Base-by-base conservation (phyloP, 2,888 invertebrate genomes). In the Lasioglossum morio region DNA sequence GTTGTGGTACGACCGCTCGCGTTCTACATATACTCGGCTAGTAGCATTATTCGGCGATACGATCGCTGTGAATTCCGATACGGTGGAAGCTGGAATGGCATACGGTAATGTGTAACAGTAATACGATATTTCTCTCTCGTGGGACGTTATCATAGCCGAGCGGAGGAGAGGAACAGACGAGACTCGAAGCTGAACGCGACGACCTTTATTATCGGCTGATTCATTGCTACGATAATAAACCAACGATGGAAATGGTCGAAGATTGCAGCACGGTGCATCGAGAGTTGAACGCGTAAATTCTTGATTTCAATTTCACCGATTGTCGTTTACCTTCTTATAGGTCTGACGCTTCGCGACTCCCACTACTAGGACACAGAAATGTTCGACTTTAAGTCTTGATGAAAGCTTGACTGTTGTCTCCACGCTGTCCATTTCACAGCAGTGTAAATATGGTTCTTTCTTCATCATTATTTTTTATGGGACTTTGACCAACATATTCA, bases 91-190 rank as follows among this genome's bases (percentile, higher is more conserved):
- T 72, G 63, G 43, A 86, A 85, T 69, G 76, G 76, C 79, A 72
- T 73, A 73, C 79, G 81, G 81, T 84, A 84, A 84, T 84, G 84
- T 79, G 73, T 75, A 84, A 77, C 82, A 77, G 69, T 82, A 79
- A 82, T 82, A 69, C 77, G 86, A 82, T 87, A 87, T 87, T 87
- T 86, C 85, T 85, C 86, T 79, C 82, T 34, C 79, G 57, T 19
- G 72, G 79, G 79, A 73, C 86, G 82, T 82, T 87, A 90, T 91
- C 89, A 88, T 84, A 82, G 82, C 86, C 82, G 63, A 72, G 79
- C 60, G 48, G 37, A 60, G 48, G 37, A 60, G 37, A 72, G 77
- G 37, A 23, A 53, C 8, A 23, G 30, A 16, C 53, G 60, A n/a
- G 60, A 27, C 14, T 60, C 60, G 5, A 60, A 60, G 34, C 60